Evolutionary conservation across 2,113 vertebrate species (phyloP).

Genomic region (Ciconia maguari): DNA sequence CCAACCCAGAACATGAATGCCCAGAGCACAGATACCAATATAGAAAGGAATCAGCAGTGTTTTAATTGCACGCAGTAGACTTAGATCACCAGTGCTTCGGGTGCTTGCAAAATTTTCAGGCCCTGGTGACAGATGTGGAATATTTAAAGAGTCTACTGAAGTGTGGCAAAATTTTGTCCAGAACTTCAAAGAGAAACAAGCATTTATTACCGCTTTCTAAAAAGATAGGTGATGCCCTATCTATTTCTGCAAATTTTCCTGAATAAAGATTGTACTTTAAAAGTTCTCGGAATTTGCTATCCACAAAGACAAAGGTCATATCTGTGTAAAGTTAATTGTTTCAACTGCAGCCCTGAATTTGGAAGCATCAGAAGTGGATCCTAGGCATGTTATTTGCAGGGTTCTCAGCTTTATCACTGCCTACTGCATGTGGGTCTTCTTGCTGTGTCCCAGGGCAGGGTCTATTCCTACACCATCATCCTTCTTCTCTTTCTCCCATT

Average conservation of each 20-base stretch:
- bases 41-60: neutral
- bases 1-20: neutral
- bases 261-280: neutral
- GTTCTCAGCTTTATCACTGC: neutral
- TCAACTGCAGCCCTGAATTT: neutral
- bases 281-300: neutral
- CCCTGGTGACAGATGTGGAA: neutral
- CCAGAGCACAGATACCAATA: neutral
- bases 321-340: neutral
- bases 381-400: neutral
- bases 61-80: neutral
- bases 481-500: neutral
- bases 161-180: neutral
- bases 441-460: neutral
- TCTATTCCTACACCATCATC: neutral
- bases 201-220: neutral
- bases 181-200: neutral
- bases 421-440: neutral
- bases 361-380: neutral
- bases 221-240: neutral
- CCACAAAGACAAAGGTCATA: neutral
- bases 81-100: neutral
- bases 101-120: neutral
- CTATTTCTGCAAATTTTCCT: neutral
- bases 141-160: neutral